Evolutionary conservation across 2,797 vertebrate genomes (phyloP), one percentile per base, ranked within the genome.

Genomic region (Ptychobarbus kaznakovi): DNA sequence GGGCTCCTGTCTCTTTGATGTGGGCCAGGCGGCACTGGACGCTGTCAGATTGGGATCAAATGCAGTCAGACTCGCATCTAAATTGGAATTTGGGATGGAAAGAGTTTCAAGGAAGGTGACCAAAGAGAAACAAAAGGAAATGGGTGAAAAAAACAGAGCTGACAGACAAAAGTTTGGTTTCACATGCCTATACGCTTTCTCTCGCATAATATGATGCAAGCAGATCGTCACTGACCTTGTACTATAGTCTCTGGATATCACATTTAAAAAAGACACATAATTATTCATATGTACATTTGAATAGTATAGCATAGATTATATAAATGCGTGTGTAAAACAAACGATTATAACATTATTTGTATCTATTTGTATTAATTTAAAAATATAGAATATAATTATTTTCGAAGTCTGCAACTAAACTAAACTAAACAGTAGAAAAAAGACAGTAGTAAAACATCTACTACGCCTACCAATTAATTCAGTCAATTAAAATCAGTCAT

Each of bases 61-160:
- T 69, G 66, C 51, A 13, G 22, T 8, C 53, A 88, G 81, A 35
- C 75, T 84, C 69, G 10, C 42, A 74, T 86, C 63, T 72, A 77
- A 78, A 86, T 53, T 63, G 42, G 35, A 82, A 85, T 38, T 46
- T 75, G 68, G 6, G 44, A 51, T 49, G 49, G 4, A 53, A 84
- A 65, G 51, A 66, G 40, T 77, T 25, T 40, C 3, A 44, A 42
- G 76, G 85, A 86, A 87, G 87, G 85, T 88, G 82, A 89, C 81
- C 87, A 84, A 80, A 74, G 86, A 82, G 20, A 28, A 82, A 73
- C 68, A 68, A 80, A 86, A 84, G 86, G 28, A 74, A 69, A 78
- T 11, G 28, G 44, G 38, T 13, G 28, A 35, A 9, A 63, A 25
- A 42, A 80, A 42, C 0, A 0, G 44, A 80, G 49, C 69, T 16